Conservation (phyloP, 2,888 invertebrate species). For the Anoplius nigerrimus region DNA sequence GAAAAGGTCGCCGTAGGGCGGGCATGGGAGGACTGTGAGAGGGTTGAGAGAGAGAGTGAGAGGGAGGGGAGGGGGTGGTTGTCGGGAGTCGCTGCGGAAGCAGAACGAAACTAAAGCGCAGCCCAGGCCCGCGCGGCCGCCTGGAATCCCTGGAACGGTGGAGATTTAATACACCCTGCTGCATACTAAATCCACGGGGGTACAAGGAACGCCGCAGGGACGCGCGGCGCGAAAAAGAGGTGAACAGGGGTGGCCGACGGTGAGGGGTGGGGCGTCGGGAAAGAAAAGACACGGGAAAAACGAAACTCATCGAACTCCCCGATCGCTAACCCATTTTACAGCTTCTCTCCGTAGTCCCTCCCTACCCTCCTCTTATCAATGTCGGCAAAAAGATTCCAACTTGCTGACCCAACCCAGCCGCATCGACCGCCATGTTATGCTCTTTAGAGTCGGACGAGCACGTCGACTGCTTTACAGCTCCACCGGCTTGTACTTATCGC, state of each 20-base stretch:
- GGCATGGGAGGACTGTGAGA: not conserved
- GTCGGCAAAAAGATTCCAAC: too few species aligned
- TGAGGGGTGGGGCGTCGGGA: not conserved
- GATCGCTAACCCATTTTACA: constrained; percentile 20
- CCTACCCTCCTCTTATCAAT: too few species aligned
- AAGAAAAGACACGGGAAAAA: constrained; percentile 23
- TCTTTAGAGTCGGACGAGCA: too few species aligned
- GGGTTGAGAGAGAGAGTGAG: not conserved
- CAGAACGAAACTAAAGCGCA: constrained; percentile 28
- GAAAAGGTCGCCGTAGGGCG: constrained; percentile 1
- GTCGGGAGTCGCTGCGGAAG: constrained; percentile 10
- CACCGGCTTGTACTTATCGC: too few species aligned
- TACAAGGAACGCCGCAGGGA: constrained; percentile 26
- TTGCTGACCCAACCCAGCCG: too few species aligned
- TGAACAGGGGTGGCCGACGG: constrained; percentile 15
- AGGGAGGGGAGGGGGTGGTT: not conserved
- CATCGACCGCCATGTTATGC: too few species aligned
- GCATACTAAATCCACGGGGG: constrained; percentile 47
- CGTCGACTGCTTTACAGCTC: too few species aligned
- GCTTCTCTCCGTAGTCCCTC: too few species aligned
- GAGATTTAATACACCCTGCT: constrained; percentile 52
- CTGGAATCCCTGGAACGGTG: constrained; percentile 42
- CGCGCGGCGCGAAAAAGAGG: constrained; percentile 24
- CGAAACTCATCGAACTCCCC: constrained; percentile 40
- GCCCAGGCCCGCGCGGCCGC: constrained; percentile 2